Evolutionary conservation across 2,888 invertebrate species (phyloP), one percentile per base, ranked within the genome.

Genomic region (Pterobdella sp.): DNA sequence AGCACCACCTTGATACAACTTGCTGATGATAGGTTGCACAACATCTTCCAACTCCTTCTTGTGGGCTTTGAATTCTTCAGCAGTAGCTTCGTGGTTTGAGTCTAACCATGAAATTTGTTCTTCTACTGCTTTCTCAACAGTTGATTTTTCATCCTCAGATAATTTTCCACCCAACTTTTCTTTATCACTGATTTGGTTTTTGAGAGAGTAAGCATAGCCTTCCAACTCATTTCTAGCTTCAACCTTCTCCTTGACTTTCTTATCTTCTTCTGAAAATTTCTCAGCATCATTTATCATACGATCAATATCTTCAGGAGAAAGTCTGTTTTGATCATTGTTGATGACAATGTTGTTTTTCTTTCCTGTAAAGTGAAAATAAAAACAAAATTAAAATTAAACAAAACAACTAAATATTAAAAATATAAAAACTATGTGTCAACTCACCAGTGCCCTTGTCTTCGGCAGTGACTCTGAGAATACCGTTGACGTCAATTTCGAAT

Each of bases 281-380:
- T 98, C 98, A 0, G 97, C 96, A 82, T 98, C 97, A 76, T 92
- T 92, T 84, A 98, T 95, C 98, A 99, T 98, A 76, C 94, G 88
- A 82, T 98, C 96, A 79, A 98, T 99, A 81, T 98, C 97, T 79
- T 98, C 97, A 2, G 95, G 96, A 22, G 94, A 94, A 76, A 98
- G 85, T 77, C 96, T 88, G 85, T 96, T 96, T 84, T 96, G 94
- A 82, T 97, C 97, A 82, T 98, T 97, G 79, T 96, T 96, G 84
- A 98, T 98, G 75, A 94, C 94, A 81, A 98, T 97, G 87, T 97
- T 94, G 83, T 98, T 95, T 81, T 94, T 90, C 87, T 95, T 96
- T 74, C 97, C 97, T 34, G 73, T 68, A 42, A 42, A 42, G 49
- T 14, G 49, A 42, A 42, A 42, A 22, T 42, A 42, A 7, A 42